These are phyloP conservation scores for Drosophila repletoides DNA, from an alignment of 1,140 invertebrate species.

Conservation along the genomic window DNA sequence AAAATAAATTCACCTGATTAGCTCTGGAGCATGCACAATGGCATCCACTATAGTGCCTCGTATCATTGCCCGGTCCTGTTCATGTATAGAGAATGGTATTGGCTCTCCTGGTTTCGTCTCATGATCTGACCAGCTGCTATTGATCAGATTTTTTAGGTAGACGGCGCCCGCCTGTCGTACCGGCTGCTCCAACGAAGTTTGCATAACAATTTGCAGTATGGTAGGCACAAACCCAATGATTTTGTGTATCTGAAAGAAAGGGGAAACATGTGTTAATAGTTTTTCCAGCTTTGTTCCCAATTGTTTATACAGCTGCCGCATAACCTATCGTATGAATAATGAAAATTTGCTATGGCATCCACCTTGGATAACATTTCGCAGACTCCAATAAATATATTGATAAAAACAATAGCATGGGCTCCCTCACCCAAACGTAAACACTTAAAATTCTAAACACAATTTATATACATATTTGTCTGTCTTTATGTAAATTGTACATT, in stretches of 20 bases:
- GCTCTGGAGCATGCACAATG: constrained; percentile 94
- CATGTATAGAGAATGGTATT: constrained; percentile 94
- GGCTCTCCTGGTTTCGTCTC: constrained; percentile 90
- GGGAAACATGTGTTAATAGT: constrained; percentile 20
- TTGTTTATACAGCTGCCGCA: constrained; percentile 66
- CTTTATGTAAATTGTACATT: background rate
- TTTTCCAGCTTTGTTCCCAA: constrained; percentile 12
- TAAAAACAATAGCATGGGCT: constrained; percentile 33
- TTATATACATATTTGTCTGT: constrained; percentile 1
- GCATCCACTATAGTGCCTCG: constrained; percentile 97
- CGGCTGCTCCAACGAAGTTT: constrained; percentile 93
- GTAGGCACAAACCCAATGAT: constrained; percentile 97
- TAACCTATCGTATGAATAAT: constrained; percentile 29
- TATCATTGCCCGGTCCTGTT: constrained; percentile 97
- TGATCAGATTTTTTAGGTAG: constrained; percentile 98
- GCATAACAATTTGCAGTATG: constrained; percentile 96
- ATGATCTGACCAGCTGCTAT: constrained; percentile 93
- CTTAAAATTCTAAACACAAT: constrained; percentile 63
- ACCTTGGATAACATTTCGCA: constrained; percentile 1
- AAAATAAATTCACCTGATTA: constrained; percentile 86
- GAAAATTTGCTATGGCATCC: background rate
- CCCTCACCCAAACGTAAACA: constrained; percentile 9
- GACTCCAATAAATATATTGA: constrained; percentile 25
- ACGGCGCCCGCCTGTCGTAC: constrained; percentile 97
- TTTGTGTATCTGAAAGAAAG: constrained; percentile 90